A percentile compares a stretch with the other conserved stretches of the same genome.
Conservation (phyloP, 1,140 invertebrate species). For the Watersipora subatra region DNA sequence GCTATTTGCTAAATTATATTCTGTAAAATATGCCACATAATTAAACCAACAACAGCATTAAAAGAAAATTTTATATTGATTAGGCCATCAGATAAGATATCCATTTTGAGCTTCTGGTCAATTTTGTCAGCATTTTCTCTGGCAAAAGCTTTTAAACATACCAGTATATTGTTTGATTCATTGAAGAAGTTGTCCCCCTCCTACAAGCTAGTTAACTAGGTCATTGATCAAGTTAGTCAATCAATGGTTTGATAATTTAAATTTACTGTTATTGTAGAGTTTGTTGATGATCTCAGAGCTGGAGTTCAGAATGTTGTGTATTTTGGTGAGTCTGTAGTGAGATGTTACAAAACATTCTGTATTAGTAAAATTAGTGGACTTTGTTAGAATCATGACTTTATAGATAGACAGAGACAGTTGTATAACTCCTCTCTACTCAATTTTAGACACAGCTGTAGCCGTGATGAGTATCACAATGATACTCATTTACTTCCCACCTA, state of each 20-base stretch:
- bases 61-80: too few species aligned
- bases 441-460: background rate
- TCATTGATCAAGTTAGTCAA: background rate
- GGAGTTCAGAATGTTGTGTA: background rate
- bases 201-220: too few species aligned
- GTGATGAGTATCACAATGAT: background rate
- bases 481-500: background rate
- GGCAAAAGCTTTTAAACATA: too few species aligned
- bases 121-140: too few species aligned
- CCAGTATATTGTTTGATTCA: background rate
- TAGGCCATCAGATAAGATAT: too few species aligned
- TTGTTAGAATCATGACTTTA: background rate
- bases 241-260: background rate
- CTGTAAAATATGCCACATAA: too few species aligned
- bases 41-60: too few species aligned
- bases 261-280: background rate
- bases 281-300: background rate
- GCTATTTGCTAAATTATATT: too few species aligned
- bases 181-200: too few species aligned
- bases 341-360: background rate
- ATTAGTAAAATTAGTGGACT: background rate
- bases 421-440: background rate
- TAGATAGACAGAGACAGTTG: background rate
- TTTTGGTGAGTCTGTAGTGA: background rate
- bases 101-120: too few species aligned